Percentiles rank a stretch among this genome's conserved stretches.
Conservation (phyloP, 2,888 invertebrate species). For the Cecidostiba fungosa region DNA sequence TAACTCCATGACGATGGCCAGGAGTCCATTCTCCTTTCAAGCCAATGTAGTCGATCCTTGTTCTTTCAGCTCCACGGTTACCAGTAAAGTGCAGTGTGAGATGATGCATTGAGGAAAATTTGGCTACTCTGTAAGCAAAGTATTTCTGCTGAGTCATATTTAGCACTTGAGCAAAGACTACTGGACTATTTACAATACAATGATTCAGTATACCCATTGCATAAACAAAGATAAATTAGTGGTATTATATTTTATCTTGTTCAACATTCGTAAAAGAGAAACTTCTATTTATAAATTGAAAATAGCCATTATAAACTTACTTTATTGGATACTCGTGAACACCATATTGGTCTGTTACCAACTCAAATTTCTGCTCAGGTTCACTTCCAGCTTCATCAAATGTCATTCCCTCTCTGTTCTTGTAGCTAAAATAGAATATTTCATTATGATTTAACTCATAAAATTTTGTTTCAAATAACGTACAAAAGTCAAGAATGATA, state of each 20-base stretch:
- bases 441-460: constrained; percentile 36
- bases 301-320: constrained; percentile 82
- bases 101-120: constrained; percentile 94
- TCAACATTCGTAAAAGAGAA: not conserved
- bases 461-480: constrained; percentile 32
- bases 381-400: constrained; percentile 91
- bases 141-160: not conserved
- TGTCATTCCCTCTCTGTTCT: constrained; percentile 96
- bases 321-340: constrained; percentile 94
- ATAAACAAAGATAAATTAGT: not conserved
- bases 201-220: not conserved
- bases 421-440: constrained; percentile 84
- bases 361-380: constrained; percentile 94
- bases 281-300: not conserved
- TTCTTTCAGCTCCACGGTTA: constrained; percentile 93
- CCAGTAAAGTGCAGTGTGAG: constrained; percentile 94
- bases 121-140: constrained; percentile 87
- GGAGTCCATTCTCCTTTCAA: constrained; percentile 95
- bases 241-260: not conserved
- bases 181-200: not conserved
- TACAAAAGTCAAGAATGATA: constrained; percentile 67
- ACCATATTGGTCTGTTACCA: constrained; percentile 90
- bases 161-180: not conserved
- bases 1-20: constrained; percentile 93
- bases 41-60: constrained; percentile 96